These are phyloP conservation scores for Theretra japonica DNA, from an alignment of 2,888 invertebrate species.

Conservation along the genomic window DNA sequence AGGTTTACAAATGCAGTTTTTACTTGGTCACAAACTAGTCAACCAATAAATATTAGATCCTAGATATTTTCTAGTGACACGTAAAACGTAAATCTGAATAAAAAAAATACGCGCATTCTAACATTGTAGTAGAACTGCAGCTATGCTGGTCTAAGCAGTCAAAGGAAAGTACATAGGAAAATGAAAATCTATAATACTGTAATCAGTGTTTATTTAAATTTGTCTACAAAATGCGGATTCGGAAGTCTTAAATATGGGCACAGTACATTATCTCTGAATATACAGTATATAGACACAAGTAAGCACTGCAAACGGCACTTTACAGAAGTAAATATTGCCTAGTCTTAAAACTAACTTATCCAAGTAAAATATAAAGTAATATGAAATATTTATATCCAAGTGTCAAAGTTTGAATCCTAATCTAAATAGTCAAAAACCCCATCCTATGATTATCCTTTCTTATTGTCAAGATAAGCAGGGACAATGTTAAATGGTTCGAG, in stretches of 20 bases:
- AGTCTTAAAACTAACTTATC: constrained; percentile 9
- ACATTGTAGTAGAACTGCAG: neutral
- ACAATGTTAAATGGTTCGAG: neutral
- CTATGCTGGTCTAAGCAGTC: neutral
- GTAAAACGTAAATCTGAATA: too few species aligned
- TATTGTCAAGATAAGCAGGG: neutral
- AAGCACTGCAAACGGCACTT: constrained; percentile 69
- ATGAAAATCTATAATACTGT: neutral
- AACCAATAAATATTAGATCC: too few species aligned
- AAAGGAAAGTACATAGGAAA: neutral
- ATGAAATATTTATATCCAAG: neutral
- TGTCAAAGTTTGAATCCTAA: neutral
- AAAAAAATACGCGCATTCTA: neutral
- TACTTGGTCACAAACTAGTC: too few species aligned
- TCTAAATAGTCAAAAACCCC: neutral
- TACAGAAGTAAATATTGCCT: constrained; percentile 67
- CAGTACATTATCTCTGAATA: constrained; percentile 76
- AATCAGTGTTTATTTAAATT: constrained; percentile 11
- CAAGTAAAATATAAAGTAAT: neutral
- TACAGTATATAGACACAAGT: constrained; percentile 77
- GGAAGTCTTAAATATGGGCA: neutral
- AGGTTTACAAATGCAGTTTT: too few species aligned
- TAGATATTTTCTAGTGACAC: too few species aligned
- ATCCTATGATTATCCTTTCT: neutral
- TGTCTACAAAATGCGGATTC: constrained; percentile 18